Conservation (phyloP, 2,888 invertebrate genomes). For the Timema cristinae region DNA sequence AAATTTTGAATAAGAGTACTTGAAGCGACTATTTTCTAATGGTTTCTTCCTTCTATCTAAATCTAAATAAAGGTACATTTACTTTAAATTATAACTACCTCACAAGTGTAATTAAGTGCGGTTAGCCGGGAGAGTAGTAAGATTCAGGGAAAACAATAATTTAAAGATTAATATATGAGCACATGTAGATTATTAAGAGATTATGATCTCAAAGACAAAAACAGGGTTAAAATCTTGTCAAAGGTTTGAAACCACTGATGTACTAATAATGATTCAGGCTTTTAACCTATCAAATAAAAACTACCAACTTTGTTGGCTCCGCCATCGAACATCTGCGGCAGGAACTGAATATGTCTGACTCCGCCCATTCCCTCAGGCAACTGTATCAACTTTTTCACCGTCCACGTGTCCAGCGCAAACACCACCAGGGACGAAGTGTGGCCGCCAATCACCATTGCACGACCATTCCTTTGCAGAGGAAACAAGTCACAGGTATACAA, state of each 20-base stretch:
- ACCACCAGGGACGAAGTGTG: constrained; percentile 52
- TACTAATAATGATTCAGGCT: too few species aligned
- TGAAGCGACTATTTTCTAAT: too few species aligned
- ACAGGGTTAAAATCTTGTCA: not conserved
- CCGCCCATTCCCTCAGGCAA: constrained; percentile 52
- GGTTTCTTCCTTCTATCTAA: too few species aligned
- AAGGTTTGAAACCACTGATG: not conserved
- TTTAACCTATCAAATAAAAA: not conserved
- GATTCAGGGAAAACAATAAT: too few species aligned
- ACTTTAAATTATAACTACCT: too few species aligned
- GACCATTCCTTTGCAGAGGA: constrained; percentile 50
- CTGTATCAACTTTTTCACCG: constrained; percentile 52
- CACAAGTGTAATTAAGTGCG: too few species aligned
- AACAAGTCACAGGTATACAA: too few species aligned
- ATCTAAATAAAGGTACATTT: too few species aligned
- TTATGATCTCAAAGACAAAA: constrained; percentile 2
- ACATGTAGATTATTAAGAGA: constrained; percentile 16
- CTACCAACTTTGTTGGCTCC: constrained; percentile 52
- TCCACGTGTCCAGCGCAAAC: constrained; percentile 59
- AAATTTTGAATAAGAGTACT: too few species aligned
- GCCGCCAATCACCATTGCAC: constrained; percentile 61
- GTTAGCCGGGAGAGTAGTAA: too few species aligned
- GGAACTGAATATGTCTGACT: constrained; percentile 54
- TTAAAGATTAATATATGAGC: too few species aligned
- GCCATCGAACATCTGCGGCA: constrained; percentile 60